Evolutionary conservation across 2,888 invertebrate species (phyloP).

Genomic region (Perithous albicinctus): DNA sequence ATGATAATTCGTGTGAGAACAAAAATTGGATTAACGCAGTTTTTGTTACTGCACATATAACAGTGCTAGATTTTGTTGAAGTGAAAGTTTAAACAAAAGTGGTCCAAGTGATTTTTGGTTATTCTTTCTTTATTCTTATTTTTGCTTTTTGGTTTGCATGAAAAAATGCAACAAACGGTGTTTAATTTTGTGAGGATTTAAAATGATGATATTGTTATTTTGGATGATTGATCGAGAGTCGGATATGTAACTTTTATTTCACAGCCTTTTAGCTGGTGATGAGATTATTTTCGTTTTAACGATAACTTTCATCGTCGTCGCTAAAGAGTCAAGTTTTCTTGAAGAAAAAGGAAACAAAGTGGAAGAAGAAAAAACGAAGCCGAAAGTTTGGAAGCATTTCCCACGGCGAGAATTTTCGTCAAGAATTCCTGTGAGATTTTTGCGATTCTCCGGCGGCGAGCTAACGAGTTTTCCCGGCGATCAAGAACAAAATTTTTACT

Average conservation of each 20-base stretch:
- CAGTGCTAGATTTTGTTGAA: conserved; percentile 2
- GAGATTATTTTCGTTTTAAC: not conserved
- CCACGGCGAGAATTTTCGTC: not conserved
- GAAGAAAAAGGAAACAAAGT: not conserved
- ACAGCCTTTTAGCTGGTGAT: not conserved
- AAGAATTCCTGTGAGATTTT: not conserved
- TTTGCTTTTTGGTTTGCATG: not conserved
- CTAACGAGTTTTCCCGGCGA: conserved; percentile 14
- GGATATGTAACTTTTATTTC: not conserved
- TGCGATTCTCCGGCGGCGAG: not conserved
- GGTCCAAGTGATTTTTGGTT: not conserved
- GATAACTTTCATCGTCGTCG: not conserved
- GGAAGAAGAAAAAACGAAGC: not conserved
- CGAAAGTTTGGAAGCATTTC: not conserved
- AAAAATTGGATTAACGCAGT: not conserved
- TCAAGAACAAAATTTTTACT: not conserved
- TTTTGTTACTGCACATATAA: too few relatives aligned
- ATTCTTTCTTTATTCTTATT: too few relatives aligned
- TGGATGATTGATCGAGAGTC: not conserved
- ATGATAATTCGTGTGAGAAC: not conserved
- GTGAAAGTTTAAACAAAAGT: conserved; percentile 27
- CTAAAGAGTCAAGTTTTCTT: not conserved
- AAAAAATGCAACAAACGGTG: too few relatives aligned
- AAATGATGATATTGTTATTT: not conserved
- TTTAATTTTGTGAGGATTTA: not conserved